Conservation (phyloP, 2,888 invertebrate genomes). For the Caradrina kadenii region DNA sequence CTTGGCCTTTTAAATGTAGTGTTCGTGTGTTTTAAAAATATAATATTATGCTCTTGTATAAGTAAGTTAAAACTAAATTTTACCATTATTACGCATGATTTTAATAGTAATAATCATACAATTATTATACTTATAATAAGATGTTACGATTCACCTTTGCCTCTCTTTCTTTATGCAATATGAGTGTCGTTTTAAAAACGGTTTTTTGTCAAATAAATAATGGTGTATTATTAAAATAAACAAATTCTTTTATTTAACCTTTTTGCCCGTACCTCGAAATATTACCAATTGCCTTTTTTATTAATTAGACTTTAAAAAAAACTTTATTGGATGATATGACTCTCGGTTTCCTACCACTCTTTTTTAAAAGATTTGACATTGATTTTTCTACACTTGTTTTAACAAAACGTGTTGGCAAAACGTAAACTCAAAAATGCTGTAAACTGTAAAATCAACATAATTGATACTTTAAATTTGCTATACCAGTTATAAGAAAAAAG, state of each 20-base stretch:
- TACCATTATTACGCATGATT: conserved; percentile 77
- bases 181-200: conserved; percentile 90
- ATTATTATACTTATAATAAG: conserved; percentile 69
- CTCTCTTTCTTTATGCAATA: conserved; percentile 88
- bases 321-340: too few relatives aligned
- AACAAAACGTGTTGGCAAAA: too few relatives aligned
- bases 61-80: conserved; percentile 66
- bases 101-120: conserved; percentile 73
- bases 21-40: conserved; percentile 80
- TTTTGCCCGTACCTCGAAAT: too few relatives aligned
- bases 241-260: conserved; percentile 66
- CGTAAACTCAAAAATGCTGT: too few relatives aligned
- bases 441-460: too few relatives aligned
- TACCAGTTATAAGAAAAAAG: too few relatives aligned
- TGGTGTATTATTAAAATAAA: conserved; percentile 82
- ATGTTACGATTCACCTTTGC: conserved; percentile 86
- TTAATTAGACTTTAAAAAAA: too few relatives aligned
- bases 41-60: conserved; percentile 71
- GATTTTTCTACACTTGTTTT: too few relatives aligned
- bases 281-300: too few relatives aligned
- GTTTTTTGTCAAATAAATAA: conserved; percentile 88
- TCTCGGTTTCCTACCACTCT: too few relatives aligned
- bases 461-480: too few relatives aligned
- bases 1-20: conserved; percentile 90
- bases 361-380: too few relatives aligned